A percentile compares a stretch with the other conserved stretches of the same genome.
phyloP scores from a whole-genome alignment of 2,888 invertebrate species.

The Cremastinae sp. region DNA sequence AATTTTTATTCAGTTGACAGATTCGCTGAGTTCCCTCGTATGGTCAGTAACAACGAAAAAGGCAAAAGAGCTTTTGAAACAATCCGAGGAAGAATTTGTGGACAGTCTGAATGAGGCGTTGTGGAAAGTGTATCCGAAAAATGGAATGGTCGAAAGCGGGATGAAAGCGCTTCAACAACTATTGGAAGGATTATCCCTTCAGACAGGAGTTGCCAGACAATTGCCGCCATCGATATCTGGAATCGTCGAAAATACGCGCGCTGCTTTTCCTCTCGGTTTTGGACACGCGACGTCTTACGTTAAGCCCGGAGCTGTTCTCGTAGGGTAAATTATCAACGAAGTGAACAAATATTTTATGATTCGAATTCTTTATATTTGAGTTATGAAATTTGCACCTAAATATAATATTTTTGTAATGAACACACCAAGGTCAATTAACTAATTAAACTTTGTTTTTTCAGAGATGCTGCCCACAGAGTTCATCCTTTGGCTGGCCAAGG shows the following conservation, averaged over 20 bases:
- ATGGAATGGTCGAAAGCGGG: constrained; percentile 81
- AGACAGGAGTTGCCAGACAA: constrained; percentile 82
- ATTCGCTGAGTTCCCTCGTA: constrained; percentile 92
- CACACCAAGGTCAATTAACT: neutral
- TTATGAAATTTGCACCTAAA: too few species aligned
- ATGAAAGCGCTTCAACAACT: constrained; percentile 82
- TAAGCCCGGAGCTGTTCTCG: constrained; percentile 88
- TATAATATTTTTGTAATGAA: too few species aligned
- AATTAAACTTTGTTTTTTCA: constrained; percentile 73
- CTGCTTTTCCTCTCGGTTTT: constrained; percentile 95
- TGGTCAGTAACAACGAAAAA: constrained; percentile 92
- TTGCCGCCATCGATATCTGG: constrained; percentile 86
- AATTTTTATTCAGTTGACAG: constrained; percentile 82
- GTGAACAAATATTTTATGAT: neutral
- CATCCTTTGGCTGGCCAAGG: constrained; percentile 99
- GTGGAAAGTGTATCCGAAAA: constrained; percentile 84
- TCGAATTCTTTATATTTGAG: neutral
- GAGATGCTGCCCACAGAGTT: constrained; percentile 93
- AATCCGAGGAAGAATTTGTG: constrained; percentile 90
- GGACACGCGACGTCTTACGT: constrained; percentile 94
- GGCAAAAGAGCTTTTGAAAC: constrained; percentile 86
- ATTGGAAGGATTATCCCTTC: constrained; percentile 78
- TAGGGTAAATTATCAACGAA: constrained; percentile 91
- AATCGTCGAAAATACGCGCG: constrained; percentile 85
- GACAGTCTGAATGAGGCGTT: constrained; percentile 93